Evolutionary conservation across 2,888 invertebrate species (phyloP).

Genomic region (Clanis bilineata): DNA sequence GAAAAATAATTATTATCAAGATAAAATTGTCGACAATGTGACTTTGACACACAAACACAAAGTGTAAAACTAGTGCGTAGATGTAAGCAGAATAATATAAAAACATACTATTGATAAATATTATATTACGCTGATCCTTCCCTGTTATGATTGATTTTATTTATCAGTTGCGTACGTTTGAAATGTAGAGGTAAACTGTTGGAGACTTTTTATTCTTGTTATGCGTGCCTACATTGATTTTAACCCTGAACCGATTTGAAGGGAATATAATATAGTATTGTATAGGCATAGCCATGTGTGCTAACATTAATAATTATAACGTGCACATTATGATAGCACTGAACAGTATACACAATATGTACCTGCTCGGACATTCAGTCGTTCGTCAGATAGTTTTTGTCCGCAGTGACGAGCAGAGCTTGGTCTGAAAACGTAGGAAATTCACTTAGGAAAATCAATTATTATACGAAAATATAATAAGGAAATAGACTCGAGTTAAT

Average conservation of each 20-base stretch:
- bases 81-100: not conserved
- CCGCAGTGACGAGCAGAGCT: not conserved
- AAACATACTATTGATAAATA: not conserved
- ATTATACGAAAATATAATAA: not conserved
- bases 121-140: not conserved
- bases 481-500: slow-evolving; percentile 23
- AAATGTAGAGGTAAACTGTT: not conserved
- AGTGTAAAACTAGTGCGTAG: not conserved
- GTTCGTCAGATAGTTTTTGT: not conserved
- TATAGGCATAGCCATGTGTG: not conserved
- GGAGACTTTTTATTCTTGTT: not conserved
- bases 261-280: not conserved
- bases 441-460: not conserved
- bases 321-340: slow-evolving; percentile 12
- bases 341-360: slow-evolving; percentile 13
- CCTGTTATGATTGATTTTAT: not conserved
- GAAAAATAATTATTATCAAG: no score
- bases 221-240: not conserved
- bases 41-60: no score
- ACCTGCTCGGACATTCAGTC: not conserved
- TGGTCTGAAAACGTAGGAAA: not conserved
- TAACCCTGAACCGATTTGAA: not conserved
- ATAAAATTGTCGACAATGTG: no score
- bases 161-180: not conserved
- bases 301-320: slow-evolving; percentile 12